Conservation (phyloP, 2,797 vertebrate genomes). For the Loriculus beryllinus region DNA sequence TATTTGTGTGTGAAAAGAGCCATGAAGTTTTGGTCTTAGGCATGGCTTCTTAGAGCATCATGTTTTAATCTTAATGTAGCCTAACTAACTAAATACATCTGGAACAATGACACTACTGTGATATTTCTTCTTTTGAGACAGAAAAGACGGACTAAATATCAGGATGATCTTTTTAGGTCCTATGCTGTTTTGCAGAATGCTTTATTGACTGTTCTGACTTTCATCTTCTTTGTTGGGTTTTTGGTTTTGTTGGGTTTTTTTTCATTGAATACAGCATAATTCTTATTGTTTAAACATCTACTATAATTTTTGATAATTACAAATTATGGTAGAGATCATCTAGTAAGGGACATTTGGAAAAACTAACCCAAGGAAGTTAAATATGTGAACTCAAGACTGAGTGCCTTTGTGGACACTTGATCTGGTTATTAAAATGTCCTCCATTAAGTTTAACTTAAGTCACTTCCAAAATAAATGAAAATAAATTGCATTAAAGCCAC, state of each 20-base stretch:
- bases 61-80: neutral
- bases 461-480: neutral
- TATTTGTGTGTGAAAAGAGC: neutral
- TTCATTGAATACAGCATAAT: neutral
- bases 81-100: neutral
- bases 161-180: neutral
- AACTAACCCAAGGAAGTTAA: neutral
- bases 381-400: neutral
- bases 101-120: neutral
- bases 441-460: neutral
- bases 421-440: neutral
- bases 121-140: neutral
- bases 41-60: neutral
- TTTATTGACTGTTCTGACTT: neutral
- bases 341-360: neutral
- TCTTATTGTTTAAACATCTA: neutral
- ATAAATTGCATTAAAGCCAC: neutral
- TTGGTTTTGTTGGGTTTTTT: accelerated
- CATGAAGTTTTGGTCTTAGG: neutral
- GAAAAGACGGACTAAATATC: neutral
- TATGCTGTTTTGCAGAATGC: neutral
- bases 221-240: neutral
- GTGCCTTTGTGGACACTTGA: neutral
- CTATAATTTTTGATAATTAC: neutral
- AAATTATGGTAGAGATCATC: neutral